Conservation (phyloP, 1,140 invertebrate species). For the Lepidurus couesii region DNA sequence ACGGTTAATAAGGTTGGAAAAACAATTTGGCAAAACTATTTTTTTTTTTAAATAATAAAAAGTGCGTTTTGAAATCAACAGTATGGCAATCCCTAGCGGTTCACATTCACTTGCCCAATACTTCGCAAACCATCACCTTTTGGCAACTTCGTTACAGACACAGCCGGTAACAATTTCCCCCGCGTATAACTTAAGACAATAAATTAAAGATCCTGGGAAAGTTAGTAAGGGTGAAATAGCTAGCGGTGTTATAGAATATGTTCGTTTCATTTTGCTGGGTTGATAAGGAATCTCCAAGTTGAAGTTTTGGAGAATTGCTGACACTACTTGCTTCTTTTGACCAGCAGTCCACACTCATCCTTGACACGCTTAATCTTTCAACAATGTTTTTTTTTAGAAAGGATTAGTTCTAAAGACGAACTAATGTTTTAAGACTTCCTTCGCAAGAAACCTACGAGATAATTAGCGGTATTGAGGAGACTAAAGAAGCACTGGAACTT, state of each 20-base stretch:
- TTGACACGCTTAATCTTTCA: neutral
- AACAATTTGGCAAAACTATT: neutral
- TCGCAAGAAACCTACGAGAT: constrained; percentile 26
- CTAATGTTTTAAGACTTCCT: neutral
- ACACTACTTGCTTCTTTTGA: neutral
- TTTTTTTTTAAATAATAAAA: neutral
- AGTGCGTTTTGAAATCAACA: neutral
- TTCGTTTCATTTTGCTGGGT: neutral
- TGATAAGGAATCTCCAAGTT: neutral
- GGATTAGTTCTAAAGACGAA: neutral
- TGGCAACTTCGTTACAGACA: constrained; percentile 9
- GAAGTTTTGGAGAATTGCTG: neutral
- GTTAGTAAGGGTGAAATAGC: neutral
- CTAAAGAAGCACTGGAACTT: constrained; percentile 30
- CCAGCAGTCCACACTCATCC: constrained; percentile 17
- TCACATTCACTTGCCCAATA: neutral
- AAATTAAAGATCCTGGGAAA: neutral
- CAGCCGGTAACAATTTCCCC: neutral
- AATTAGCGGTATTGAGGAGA: constrained; percentile 29
- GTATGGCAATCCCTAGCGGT: constrained; percentile 1
- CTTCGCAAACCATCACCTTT: neutral
- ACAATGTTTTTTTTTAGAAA: neutral
- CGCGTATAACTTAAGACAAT: neutral
- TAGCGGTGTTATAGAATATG: neutral
- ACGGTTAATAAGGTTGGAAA: neutral